Evolutionary conservation across 2,113 vertebrate genomes (phyloP), one percentile per base, ranked within the genome.

Genomic region (Oreochromis tanganicae): DNA sequence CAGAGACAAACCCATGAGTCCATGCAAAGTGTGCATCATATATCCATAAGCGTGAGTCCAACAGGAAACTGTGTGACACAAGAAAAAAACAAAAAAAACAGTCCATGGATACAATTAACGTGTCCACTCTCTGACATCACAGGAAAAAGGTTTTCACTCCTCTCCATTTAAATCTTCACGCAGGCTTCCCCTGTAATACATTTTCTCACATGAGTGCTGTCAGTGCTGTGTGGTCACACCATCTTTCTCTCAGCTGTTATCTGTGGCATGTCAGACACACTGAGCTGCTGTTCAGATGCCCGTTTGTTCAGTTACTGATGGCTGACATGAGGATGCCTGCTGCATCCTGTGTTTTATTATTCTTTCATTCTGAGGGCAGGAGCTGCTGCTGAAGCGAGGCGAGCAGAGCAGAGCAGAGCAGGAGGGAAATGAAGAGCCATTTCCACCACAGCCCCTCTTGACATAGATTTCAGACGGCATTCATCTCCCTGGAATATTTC

Each of bases 381-480:
- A 55, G 75, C 48, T 84, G 82, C 81, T 54, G 57, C 46, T 19
- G 87, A 86, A 82, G 80, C 36, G 7, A 73, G 81, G 19, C 34
- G 14, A 80, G 56, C 27, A 50, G 82, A 89, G 81, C 27, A 50
- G 82, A 89, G 81, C 59, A 21, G 63, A 73, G 68, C 41, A 43
- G 68, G 71, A 85, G 32, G 63, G 12, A 43, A 85, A 66, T 3
- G 11, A 83, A 80, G 85, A 81, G 82, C 71, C 71, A 41, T 84
- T 85, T 82, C 81, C 83, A 50, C 66, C 55, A 48, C 46, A 54
- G 87, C 84, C 29, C 41, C 59, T 87, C 81, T 83, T 90, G 88
- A 92, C 90, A 89, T 48, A 92, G 63, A 90, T 91, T 92, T 92
- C 36, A 86, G 56, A 55, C 48, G 10, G 73, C 73, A 82, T 5